Conservation (phyloP, 2,113 vertebrate species). For the Zosterops japonicus region DNA sequence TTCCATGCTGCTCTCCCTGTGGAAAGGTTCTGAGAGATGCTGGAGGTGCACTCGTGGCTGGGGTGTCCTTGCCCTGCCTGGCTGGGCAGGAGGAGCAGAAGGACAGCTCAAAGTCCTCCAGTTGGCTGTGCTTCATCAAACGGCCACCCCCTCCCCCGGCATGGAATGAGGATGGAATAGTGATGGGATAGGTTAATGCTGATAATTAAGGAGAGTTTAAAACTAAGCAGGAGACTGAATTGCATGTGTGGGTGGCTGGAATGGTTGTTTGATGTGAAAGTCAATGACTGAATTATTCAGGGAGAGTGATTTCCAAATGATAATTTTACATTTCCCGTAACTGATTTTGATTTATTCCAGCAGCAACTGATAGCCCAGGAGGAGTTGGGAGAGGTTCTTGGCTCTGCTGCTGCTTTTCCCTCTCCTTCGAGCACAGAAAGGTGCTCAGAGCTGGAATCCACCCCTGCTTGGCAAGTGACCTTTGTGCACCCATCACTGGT, state of each 20-base stretch:
- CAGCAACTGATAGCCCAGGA: conserved; percentile 38
- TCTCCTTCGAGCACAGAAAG: neutral
- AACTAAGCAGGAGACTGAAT: conserved; percentile 74
- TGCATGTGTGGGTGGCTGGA: conserved; percentile 75
- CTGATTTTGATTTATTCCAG: conserved; percentile 78
- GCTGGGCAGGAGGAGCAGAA: conserved; percentile 29
- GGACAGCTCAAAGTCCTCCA: conserved; percentile 74
- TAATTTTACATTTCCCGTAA: conserved; percentile 81
- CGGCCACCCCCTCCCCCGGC: conserved; percentile 49
- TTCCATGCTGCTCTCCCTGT: rapidly evolving
- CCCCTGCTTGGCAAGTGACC: neutral
- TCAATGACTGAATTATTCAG: conserved; percentile 83
- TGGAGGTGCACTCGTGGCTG: neutral
- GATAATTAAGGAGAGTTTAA: conserved; percentile 81
- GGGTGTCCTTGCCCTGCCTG: conserved; percentile 48
- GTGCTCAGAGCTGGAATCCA: neutral
- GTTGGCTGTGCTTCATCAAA: conserved; percentile 66
- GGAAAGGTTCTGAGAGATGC: neutral
- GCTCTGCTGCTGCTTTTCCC: neutral
- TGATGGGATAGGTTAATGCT: conserved; percentile 73
- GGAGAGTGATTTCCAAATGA: conserved; percentile 79
- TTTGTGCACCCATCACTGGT: neutral
- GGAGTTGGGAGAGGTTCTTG: neutral
- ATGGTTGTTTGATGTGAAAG: conserved; percentile 82
- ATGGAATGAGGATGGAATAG: conserved; percentile 67